These are phyloP conservation scores for Catamblyrhynchus diadema DNA, from an alignment of 2,797 vertebrate genomes.

Conservation along the genomic window DNA sequence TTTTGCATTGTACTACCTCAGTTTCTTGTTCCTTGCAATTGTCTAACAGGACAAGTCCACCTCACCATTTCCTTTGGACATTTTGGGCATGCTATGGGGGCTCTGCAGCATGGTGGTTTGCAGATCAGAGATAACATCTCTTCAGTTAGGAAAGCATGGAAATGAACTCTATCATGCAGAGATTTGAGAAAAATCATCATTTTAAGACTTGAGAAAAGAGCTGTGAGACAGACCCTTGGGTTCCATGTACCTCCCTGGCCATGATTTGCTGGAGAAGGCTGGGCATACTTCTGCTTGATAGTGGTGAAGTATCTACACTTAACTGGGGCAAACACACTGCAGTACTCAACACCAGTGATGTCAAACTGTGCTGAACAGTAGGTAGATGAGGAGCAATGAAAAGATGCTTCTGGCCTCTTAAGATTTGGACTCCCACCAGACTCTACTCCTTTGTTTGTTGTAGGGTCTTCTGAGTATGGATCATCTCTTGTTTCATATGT, in stretches of 20 bases:
- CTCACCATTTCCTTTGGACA: not conserved
- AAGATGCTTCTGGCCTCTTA: not conserved
- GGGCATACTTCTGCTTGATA: not conserved
- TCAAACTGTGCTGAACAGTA: not conserved
- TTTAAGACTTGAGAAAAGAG: not conserved
- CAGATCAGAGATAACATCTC: not conserved
- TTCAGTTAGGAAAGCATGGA: not conserved
- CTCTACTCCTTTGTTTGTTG: not conserved
- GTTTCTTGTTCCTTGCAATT: not conserved
- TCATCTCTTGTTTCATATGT: not conserved
- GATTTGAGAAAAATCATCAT: not conserved
- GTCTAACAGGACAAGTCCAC: not conserved
- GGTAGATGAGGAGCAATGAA: not conserved
- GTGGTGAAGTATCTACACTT: not conserved
- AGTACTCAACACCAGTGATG: not conserved
- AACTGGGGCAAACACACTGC: not conserved
- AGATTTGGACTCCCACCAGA: not conserved
- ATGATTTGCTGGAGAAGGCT: not conserved
- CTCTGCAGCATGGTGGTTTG: not conserved
- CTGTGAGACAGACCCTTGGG: not conserved
- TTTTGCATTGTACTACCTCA: not conserved
- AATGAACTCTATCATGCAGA: not conserved
- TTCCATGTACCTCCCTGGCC: not conserved
- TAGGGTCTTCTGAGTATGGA: not conserved
- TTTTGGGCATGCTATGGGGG: not conserved